phyloP scores from a whole-genome alignment of 2,797 vertebrate species.

The Pachyuromys duprasi region DNA sequence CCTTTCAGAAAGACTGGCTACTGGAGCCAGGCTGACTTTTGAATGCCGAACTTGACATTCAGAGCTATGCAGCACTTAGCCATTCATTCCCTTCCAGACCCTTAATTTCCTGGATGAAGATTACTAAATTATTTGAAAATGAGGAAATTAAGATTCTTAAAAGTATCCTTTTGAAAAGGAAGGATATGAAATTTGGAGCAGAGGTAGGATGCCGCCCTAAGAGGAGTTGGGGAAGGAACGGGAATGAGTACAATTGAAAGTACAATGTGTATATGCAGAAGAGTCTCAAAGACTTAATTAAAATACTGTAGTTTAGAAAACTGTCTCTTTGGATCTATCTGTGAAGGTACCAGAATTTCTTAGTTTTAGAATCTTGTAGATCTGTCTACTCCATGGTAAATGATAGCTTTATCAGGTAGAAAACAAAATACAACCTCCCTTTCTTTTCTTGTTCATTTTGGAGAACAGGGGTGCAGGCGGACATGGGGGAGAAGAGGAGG shows the following conservation, averaged over 20 bases:
- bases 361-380: conserved; percentile 6
- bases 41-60: neutral
- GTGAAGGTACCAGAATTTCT: conserved; percentile 31
- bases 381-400: neutral
- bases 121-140: neutral
- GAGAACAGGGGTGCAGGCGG: neutral
- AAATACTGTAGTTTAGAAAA: neutral
- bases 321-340: neutral
- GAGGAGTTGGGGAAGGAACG: no score
- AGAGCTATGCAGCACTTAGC: neutral
- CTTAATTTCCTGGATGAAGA: neutral
- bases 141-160: neutral
- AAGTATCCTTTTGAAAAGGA: neutral
- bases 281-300: neutral
- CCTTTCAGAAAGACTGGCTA: neutral
- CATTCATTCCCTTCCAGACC: neutral
- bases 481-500: neutral
- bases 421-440: neutral
- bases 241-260: neutral
- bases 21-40: conserved; percentile 1
- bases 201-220: neutral
- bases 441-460: neutral
- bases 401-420: neutral
- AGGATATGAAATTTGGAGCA: no score
- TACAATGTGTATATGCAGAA: no score